Evolutionary conservation across 2,113 vertebrate genomes (phyloP), one percentile per base, ranked within the genome.

Genomic region (Corvus moneduloides): DNA sequence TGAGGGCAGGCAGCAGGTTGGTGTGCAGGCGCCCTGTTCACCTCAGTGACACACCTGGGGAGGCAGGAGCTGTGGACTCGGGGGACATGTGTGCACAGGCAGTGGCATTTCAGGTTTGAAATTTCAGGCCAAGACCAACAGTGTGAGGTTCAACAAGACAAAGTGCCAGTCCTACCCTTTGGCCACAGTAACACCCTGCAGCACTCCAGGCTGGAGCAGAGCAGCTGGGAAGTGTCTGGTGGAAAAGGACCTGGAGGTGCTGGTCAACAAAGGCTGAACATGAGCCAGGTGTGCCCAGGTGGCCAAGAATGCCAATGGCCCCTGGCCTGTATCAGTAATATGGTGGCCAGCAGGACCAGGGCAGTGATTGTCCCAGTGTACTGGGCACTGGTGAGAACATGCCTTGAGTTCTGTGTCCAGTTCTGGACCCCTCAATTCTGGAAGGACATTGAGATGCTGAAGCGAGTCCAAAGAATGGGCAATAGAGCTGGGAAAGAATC

Each of bases 11-110:
- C 20, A 43, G 67, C 39, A 35, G 44, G 18, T 13, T 15, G 17
- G 27, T 2, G 13, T 33, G 7, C 0, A 0, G 16, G 13, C 13
- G 22, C 20, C 39, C 44, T 10, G 6, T 11, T 2, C 48, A 10
- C 35, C 13, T 58, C 77, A 26, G 51, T 8, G 43, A 49, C 16
- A 7, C 4, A 3, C 37, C 8, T 32, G 6, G 24, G 30, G 13
- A n/a, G 14, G 9, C 12, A 61, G 41, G 58, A 52, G 16, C 13
- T 7, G 16, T 37, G 14, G 22, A 8, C 58, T 28, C 4, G 0
- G 17, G 10, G 16, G 12, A 24, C 1, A 2, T 3, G 5, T 3
- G 5, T 46, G 63, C 33, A 54, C 10, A 6, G 10, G 11, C 13
- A 4, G n/a, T 0, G 16, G 22, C 1, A 3, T 20, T 30, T 15